phyloP scores from a whole-genome alignment of 1,140 invertebrate species.

The Drosophila varians region DNA sequence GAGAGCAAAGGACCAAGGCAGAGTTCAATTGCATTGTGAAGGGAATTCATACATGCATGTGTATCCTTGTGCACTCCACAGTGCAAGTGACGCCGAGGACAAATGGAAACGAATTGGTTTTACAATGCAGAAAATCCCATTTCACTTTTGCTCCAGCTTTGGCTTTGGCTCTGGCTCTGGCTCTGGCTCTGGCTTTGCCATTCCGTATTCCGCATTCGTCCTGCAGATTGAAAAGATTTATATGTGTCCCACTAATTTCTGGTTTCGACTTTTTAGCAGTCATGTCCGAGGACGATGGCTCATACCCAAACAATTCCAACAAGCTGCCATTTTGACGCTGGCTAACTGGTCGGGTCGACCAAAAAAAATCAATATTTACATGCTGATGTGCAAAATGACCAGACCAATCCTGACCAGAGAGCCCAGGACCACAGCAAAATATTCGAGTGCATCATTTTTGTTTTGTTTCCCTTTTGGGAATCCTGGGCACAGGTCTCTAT shows the following conservation, averaged over 20 bases:
- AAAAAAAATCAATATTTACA: conserved; percentile 68
- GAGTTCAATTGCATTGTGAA: conserved; percentile 52
- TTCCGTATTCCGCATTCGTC: conserved; percentile 24
- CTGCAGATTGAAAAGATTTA: conserved; percentile 12
- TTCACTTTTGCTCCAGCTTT: conserved; percentile 23
- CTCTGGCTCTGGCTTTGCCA: conserved; percentile 25
- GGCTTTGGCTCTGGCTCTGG: conserved; percentile 38
- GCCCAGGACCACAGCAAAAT: conserved; percentile 33
- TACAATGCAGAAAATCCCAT: conserved; percentile 63
- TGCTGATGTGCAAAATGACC: conserved; percentile 43
- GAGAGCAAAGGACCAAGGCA: conserved; percentile 30
- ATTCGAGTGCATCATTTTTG: conserved; percentile 33
- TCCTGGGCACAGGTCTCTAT: background rate
- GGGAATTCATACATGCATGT: background rate
- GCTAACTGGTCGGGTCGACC: background rate
- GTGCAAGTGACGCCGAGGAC: conserved; percentile 48
- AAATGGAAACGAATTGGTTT: conserved; percentile 73
- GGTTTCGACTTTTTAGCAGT: conserved; percentile 12
- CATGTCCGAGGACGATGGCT: conserved; percentile 5
- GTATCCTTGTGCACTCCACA: too few relatives aligned
- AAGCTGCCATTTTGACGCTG: conserved; percentile 31
- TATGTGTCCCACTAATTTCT: conserved; percentile 44
- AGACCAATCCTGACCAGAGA: conserved; percentile 6
- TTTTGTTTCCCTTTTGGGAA: background rate
- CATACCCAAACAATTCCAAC: conserved; percentile 28